Evolutionary conservation across 1,140 invertebrate species (phyloP), one percentile per base, ranked within the genome.

Genomic region (Zaprionus tsacasi): DNA sequence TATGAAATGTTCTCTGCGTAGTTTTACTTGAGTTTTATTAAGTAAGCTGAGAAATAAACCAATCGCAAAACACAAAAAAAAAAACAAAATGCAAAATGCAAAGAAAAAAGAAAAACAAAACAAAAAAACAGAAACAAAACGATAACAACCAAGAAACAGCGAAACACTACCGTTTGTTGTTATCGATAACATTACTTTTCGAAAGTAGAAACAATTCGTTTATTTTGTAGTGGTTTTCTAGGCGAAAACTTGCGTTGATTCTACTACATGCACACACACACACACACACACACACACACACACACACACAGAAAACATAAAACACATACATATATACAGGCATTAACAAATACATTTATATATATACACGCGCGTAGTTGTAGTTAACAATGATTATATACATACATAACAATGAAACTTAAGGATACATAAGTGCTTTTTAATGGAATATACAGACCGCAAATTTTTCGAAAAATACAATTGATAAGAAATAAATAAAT

Each of bases 341-440:
- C 30, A 43, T 43, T 45, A 45, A 45, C n/a, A 45, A 45, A 45
- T 45, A 45, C 40, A 45, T 45, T 45, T 45, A 21, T 50, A 55
- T 35, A 61, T 52, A 70, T 60, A 63, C 48, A 63, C 48, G 48
- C 30, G 59, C 52, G 58, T 79, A 79, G 76, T 54, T 35, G 35
- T 65, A 71, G 69, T 11, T 64, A 64, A 54, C 48, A 55, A 35
- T 10, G 52, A 40, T 15, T 45, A 36, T 65, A 59, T 36, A 59
- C 45, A 59, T 36, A 59, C 17, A 74, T 76, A 70, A 52, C 15
- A 21, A 71, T 70, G 60, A 58, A 48, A 68, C 25, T 69, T 87
- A 87, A 88, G 80, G 61, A 82, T 87, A 88, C 83, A 88, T 87
- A 87, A 87, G 83, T 87, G 83, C 83, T 87, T 87, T 87, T 87